phyloP scores from a whole-genome alignment of 2,797 vertebrate genomes.

The Pygocentrus nattereri region DNA sequence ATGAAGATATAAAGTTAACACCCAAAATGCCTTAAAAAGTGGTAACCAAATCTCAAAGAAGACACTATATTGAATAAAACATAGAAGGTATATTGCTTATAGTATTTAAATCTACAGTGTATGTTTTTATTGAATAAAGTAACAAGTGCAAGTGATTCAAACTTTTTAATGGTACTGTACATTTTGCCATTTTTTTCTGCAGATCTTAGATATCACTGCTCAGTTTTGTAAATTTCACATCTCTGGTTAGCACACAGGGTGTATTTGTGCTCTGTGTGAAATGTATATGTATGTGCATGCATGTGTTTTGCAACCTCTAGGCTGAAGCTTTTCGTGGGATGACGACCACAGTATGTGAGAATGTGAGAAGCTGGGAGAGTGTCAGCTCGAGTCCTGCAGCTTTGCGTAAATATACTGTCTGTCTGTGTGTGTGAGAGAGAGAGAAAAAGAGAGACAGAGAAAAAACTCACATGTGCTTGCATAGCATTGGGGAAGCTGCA shows the following conservation, averaged over 20 bases:
- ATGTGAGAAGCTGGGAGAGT: slow-evolving; percentile 50
- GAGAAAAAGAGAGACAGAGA: slow-evolving; percentile 50
- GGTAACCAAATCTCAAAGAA: too few relatives aligned
- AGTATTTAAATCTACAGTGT: too few relatives aligned
- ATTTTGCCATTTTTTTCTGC: neutral
- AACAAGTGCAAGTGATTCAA: too few relatives aligned
- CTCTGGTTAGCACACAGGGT: slow-evolving; percentile 22
- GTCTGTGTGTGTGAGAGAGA: neutral
- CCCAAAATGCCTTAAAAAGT: too few relatives aligned
- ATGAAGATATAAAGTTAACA: too few relatives aligned
- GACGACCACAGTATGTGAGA: slow-evolving; percentile 50
- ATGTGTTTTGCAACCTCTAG: slow-evolving; percentile 32
- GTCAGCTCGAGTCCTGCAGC: slow-evolving; percentile 53
- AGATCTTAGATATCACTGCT: neutral
- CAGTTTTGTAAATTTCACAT: slow-evolving; percentile 9
- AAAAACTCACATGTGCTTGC: slow-evolving; percentile 33
- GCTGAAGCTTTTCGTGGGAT: slow-evolving; percentile 35
- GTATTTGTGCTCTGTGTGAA: slow-evolving; percentile 28
- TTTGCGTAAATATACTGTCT: slow-evolving; percentile 20
- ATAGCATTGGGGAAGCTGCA: slow-evolving; percentile 45
- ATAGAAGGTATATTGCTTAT: too few relatives aligned
- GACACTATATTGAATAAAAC: too few relatives aligned
- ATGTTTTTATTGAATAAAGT: too few relatives aligned
- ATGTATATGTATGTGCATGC: slow-evolving; percentile 13
- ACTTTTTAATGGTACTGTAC: neutral